Evolutionary conservation across 2,888 invertebrate genomes (phyloP), one percentile per base, ranked within the genome.

Genomic region (Drosophila kuntzei): DNA sequence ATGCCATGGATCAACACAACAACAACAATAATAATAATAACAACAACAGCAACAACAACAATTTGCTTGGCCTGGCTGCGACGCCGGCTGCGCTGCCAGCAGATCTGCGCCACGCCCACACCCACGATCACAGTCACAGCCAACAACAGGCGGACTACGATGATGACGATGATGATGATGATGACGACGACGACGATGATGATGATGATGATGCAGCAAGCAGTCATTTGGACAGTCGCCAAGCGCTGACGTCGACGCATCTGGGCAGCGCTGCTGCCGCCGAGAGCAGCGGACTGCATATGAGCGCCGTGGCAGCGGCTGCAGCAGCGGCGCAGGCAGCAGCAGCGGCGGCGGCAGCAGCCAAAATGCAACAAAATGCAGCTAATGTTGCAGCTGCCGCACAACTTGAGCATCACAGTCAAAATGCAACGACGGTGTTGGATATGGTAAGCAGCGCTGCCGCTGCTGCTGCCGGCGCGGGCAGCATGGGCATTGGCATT

Each of bases 261-360:
- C 46, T 77, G 11, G 77, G 68, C 69, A 72, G 59, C 41, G 47
- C 58, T 8, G 69, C 76, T 1, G 79, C 74, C 4, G 67, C 74
- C 53, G 88, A 83, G 3, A 82, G 66, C 54, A 74, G 79, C 51
- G 71, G 59, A 1, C 22, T 81, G 5, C 76, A 84, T 11, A 80
- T 82, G 72, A 73, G 80, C 47, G 83, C 83, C 12, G 84, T 79
- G 1, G 82, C 82, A 36, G 79, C 82, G 27, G 72, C 82, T 0
- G 82, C 78, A 2, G 82, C 69, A 3, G 84, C 78, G 20, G 83
- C 80, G 4, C 82, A 82, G 0, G 86, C 87, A 25, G 88, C 84
- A 20, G 85, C 79, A 4, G 89, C 82, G 20, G 89, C 82, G 16
- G 81, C 83, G 46, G 76, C 75, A 18, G 80, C 62, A 2, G 61